A percentile compares a stretch with the other conserved stretches of the same genome.
Conservation (phyloP, 92 coral and sea anemone genomes). For the Palythoa grandis region DNA sequence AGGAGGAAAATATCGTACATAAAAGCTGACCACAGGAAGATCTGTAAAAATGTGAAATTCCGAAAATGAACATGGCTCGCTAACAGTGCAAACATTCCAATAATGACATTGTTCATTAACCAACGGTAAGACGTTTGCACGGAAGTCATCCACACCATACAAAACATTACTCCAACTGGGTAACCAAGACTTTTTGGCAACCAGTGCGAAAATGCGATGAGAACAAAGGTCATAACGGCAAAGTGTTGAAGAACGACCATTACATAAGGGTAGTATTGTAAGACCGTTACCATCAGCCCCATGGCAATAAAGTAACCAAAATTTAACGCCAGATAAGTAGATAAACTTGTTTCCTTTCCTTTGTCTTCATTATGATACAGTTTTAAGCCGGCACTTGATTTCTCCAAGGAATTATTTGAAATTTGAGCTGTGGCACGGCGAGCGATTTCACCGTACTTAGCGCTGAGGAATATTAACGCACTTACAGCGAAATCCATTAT, state of each 20-base stretch:
- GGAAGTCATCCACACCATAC: conserved; percentile 74
- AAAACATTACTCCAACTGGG: conserved; percentile 64
- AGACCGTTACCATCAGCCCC: conserved; percentile 76
- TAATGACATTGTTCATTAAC: conserved; percentile 86
- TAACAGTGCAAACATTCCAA: conserved; percentile 89
- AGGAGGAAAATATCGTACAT: conserved; percentile 89
- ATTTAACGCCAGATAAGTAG: conserved; percentile 71
- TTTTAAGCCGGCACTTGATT: conserved; percentile 7
- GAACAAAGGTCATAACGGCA: conserved; percentile 78
- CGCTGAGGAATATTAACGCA: conserved; percentile 79
- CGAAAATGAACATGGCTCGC: conserved; percentile 93
- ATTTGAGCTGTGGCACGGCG: conserved; percentile 39
- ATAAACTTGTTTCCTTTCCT: conserved; percentile 59
- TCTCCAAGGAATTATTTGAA: background rate
- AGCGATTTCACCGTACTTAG: conserved; percentile 79
- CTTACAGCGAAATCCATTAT: conserved; percentile 90
- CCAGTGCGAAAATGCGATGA: conserved; percentile 92
- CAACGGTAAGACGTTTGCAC: conserved; percentile 81
- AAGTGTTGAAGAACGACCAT: conserved; percentile 88
- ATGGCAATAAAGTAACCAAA: conserved; percentile 82
- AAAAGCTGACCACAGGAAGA: conserved; percentile 96
- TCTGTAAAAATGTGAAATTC: conserved; percentile 92
- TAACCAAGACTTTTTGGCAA: conserved; percentile 72
- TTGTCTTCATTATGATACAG: conserved; percentile 35
- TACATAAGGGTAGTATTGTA: conserved; percentile 77